phyloP scores from a whole-genome alignment of 1,140 invertebrate species.

The Vanessa atalanta region DNA sequence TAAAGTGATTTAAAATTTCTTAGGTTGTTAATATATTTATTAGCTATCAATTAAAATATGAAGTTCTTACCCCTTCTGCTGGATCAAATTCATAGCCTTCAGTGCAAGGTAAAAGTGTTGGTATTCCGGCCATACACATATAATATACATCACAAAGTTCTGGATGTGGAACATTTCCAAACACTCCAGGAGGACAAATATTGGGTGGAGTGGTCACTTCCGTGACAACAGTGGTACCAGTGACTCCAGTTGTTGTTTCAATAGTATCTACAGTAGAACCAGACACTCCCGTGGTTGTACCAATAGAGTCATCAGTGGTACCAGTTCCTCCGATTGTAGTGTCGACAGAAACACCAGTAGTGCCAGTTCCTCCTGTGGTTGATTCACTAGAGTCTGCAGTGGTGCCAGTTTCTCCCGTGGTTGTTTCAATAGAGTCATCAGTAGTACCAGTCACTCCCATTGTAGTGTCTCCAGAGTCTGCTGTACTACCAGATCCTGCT shows the following conservation, averaged over 20 bases:
- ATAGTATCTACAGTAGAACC: constrained; percentile 1
- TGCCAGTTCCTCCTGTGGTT: not conserved
- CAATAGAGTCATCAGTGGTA: no score
- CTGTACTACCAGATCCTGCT: no score
- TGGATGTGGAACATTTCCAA: constrained; percentile 51
- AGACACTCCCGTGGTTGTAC: constrained; percentile 1
- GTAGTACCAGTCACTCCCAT: not conserved
- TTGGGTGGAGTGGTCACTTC: not conserved
- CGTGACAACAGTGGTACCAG: constrained; percentile 9
- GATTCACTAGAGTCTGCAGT: no score
- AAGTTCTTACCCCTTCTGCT: constrained; percentile 37
- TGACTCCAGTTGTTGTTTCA: constrained; percentile 13
- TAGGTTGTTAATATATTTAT: not conserved
- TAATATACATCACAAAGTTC: constrained; percentile 49
- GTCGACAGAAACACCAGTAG: not conserved
- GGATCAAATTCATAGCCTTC: constrained; percentile 54
- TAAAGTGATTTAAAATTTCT: no score
- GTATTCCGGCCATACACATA: constrained; percentile 46
- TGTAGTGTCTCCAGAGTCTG: not conserved
- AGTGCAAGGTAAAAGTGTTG: constrained; percentile 45
- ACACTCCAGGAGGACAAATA: constrained; percentile 45
- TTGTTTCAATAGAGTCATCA: not conserved
- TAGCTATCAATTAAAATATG: not conserved
- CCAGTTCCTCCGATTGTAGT: no score
- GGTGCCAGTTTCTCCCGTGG: no score